Base-by-base conservation (phyloP, 1,140 invertebrate species). In the Archegozetes longisetosus region DNA sequence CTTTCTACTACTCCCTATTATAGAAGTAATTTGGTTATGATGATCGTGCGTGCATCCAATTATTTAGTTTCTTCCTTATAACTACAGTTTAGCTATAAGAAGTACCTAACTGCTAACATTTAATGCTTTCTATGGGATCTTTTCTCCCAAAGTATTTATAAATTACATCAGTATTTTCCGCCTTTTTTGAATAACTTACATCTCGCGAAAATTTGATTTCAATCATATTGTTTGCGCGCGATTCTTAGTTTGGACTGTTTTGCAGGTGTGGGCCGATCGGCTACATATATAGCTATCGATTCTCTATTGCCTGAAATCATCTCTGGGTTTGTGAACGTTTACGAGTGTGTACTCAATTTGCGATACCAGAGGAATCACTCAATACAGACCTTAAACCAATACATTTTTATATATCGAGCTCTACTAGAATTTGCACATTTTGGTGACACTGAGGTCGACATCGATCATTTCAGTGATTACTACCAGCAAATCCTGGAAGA, bases 281-380 rank as follows among this genome's bases (percentile, higher is more conserved):
- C 95, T 28, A 94, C 98, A 54, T 98, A 98, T 74, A 95, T 98
- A 64, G 91, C 93, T 0, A 75, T 95, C 25, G 89, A 95, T 72
- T 88, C 85, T 25, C 76, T 94, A 24, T 72, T 92, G 49, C 85
- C 64, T 25, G 61, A 60, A 40, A 58, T 62, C 25, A 55, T 61
- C 60, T 29, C 61, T 13, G 84, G 85, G 64, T 85, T 89, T 65
- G 86, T 86, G 2, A 82, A 88, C 14, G 86, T 92, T 88, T 72
- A 88, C 88, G 70, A 88, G 85, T 12, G 85, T 94, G 47, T 64
- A 53, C 62, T 24, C 52, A 17, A 61, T 4, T 59, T 88, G 83
- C 67, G 88, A 88, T 71, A 76, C 93, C 63, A 76, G 89, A 64
- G 82, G 87, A 68, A 88, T 71, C 90, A 90, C 72, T 77, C 94